These are phyloP conservation scores for Oreochromis niloticus DNA, from an alignment of 2,113 vertebrate genomes.

Conservation along the genomic window DNA sequence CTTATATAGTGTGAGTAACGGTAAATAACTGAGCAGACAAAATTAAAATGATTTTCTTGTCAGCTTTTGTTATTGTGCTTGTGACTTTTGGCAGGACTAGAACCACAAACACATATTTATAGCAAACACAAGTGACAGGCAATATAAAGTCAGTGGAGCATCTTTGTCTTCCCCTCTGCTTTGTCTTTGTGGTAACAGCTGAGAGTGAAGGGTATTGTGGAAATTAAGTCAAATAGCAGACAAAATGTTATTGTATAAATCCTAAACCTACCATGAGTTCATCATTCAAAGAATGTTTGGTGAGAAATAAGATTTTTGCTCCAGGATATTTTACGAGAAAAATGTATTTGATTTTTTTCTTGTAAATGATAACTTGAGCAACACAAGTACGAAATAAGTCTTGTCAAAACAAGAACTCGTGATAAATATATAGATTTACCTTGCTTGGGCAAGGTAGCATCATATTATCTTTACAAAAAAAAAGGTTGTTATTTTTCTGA, in stretches of 20 bases:
- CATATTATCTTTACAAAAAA: background rate
- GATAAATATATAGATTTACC: background rate
- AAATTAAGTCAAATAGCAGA: background rate
- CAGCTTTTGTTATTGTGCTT: background rate
- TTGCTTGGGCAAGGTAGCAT: background rate
- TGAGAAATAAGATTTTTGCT: background rate
- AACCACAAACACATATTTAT: background rate
- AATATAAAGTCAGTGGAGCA: background rate
- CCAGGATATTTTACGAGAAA: background rate
- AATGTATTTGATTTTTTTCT: background rate
- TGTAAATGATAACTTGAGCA: background rate
- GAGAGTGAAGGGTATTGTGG: background rate
- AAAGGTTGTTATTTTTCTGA: background rate
- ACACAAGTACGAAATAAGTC: background rate
- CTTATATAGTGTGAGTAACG: background rate
- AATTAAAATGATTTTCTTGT: background rate
- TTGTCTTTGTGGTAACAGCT: background rate
- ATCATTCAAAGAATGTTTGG: background rate
- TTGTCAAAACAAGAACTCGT: background rate
- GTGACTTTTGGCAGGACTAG: background rate
- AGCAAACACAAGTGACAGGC: background rate
- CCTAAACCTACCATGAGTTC: background rate
- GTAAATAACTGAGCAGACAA: background rate
- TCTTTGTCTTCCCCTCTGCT: background rate
- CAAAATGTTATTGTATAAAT: background rate